These are phyloP conservation scores for Tragelaphus scriptus DNA, from an alignment of 2,113 vertebrate genomes.

Conservation along the genomic window DNA sequence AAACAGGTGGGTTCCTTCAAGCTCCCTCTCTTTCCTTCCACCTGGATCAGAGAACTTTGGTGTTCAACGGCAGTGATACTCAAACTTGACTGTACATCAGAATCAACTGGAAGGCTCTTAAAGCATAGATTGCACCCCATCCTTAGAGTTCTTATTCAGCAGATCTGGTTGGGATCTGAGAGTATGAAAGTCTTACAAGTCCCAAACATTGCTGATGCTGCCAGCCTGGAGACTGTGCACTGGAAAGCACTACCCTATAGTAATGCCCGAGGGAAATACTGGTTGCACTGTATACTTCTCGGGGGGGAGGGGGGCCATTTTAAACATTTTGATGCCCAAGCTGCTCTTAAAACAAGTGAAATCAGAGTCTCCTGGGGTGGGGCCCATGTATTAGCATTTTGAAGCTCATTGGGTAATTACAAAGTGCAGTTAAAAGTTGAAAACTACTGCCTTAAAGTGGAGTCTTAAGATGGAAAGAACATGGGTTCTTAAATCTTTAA, in stretches of 20 bases:
- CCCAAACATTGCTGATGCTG: background rate
- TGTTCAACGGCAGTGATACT: background rate
- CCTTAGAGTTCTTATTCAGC: background rate
- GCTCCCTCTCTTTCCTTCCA: background rate
- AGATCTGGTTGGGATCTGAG: background rate
- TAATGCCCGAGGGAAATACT: background rate
- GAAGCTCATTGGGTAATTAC: background rate
- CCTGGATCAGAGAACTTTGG: background rate
- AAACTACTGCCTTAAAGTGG: background rate
- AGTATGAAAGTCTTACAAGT: background rate
- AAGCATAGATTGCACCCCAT: background rate
- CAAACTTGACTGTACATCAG: background rate
- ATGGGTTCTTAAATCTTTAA: background rate
- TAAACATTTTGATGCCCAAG: background rate
- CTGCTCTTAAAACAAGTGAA: background rate
- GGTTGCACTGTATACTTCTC: background rate
- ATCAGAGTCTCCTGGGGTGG: background rate
- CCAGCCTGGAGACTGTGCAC: background rate
- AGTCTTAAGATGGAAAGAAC: background rate
- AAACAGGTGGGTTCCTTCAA: background rate
- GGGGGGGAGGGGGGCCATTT: background rate
- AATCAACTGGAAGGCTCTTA: background rate
- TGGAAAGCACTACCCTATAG: background rate
- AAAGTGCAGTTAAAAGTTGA: background rate
- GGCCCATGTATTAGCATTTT: background rate